Evolutionary conservation across 2,797 vertebrate genomes (phyloP).

Genomic region (Tenualosa thibaudeaui): DNA sequence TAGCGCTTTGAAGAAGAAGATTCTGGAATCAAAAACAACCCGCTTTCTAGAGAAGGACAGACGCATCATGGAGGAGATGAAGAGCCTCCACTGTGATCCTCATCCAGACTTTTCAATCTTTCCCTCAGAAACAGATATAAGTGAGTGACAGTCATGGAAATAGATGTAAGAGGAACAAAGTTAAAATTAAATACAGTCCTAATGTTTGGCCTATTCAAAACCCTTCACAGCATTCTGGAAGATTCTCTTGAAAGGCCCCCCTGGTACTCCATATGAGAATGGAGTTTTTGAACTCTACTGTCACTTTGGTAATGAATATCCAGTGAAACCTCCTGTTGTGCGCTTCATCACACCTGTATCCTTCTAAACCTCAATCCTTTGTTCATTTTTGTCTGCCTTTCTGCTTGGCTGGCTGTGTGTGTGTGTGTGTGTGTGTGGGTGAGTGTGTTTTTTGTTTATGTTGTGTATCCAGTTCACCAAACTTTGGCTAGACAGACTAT

Average conservation of each 20-base stretch:
- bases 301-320: not conserved
- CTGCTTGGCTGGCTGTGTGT: too few relatives aligned
- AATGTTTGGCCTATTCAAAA: constrained; percentile 44
- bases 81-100: constrained; percentile 64
- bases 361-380: not conserved
- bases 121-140: constrained; percentile 63
- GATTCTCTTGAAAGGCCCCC: not conserved
- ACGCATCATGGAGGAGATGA: constrained; percentile 66
- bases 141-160: constrained; percentile 57
- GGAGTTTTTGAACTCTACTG: constrained; percentile 7
- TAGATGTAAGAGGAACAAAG: too few relatives aligned
- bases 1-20: constrained; percentile 64
- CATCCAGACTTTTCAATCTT: constrained; percentile 65
- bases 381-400: too few relatives aligned
- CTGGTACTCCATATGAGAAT: not conserved
- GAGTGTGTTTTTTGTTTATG: too few relatives aligned
- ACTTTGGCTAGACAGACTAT: too few relatives aligned
- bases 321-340: not conserved
- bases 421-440: too few relatives aligned
- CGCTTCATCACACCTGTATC: not conserved
- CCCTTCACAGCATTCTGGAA: not conserved
- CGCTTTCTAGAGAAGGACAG: constrained; percentile 57
- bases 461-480: too few relatives aligned
- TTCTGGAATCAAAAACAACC: constrained; percentile 36
- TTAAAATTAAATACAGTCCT: too few relatives aligned